Percentiles rank a stretch among this genome's conserved stretches.
These are phyloP conservation scores for Apeltes quadracus DNA, from an alignment of 2,113 vertebrate species.

Conservation along the genomic window DNA sequence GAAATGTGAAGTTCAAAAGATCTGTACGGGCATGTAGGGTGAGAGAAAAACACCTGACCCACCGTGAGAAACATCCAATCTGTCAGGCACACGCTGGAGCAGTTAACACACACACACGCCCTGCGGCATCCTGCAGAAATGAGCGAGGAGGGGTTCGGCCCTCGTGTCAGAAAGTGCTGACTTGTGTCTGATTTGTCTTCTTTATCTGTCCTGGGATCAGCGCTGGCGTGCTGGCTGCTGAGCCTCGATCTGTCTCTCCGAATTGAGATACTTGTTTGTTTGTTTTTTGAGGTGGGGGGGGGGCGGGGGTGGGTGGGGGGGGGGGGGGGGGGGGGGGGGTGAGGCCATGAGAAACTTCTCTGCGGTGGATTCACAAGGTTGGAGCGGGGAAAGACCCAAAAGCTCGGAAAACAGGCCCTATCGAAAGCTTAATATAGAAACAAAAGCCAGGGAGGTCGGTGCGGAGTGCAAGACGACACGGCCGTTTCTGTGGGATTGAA, in stretches of 20 bases:
- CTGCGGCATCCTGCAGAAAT: slow-evolving; percentile 7
- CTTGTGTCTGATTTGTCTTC: slow-evolving; percentile 5
- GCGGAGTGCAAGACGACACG: slow-evolving; percentile 49
- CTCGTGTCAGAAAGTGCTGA: slow-evolving; percentile 31
- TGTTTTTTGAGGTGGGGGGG: slow-evolving; percentile 10
- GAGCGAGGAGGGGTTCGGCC: slow-evolving; percentile 26
- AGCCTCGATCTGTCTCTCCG: slow-evolving; percentile 24
- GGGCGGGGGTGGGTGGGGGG: slow-evolving; percentile 13
- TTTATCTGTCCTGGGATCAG: slow-evolving; percentile 53
- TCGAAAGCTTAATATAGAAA: slow-evolving; percentile 57
- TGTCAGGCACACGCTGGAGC: slow-evolving; percentile 51
- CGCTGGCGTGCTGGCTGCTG: slow-evolving; percentile 35
- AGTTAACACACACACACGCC: slow-evolving; percentile 45
- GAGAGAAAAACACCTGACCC: slow-evolving; percentile 60
- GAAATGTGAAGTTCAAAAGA: slow-evolving; percentile 25
- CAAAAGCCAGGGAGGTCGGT: slow-evolving; percentile 43
- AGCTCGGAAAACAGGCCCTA: slow-evolving; percentile 58
- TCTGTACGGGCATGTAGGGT: slow-evolving; percentile 53
- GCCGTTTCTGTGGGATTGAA: slow-evolving; percentile 45
- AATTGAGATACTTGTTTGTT: slow-evolving; percentile 53
- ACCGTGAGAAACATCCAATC: slow-evolving; percentile 66
- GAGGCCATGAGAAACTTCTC: slow-evolving; percentile 71
- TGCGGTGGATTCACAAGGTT: slow-evolving; percentile 65
- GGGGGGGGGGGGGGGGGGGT: slow-evolving; percentile 15
- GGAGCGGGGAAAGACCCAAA: slow-evolving; percentile 45